Evolutionary conservation across 2,888 invertebrate species (phyloP).

Genomic region (Melipona bicolor): DNA sequence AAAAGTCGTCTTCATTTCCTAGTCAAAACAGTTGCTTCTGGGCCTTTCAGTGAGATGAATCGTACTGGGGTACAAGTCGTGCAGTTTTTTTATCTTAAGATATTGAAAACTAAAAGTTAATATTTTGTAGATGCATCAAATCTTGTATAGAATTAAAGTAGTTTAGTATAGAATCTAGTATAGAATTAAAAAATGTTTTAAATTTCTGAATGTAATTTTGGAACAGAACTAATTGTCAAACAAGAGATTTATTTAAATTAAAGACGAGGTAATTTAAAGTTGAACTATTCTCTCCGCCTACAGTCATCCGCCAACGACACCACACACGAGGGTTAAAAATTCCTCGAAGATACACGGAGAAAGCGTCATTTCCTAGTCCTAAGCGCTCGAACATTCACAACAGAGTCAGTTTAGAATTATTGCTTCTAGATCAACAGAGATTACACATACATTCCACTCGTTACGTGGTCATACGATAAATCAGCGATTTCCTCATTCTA

Average conservation of each 20-base stretch:
- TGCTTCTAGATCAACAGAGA: slow-evolving; percentile 12
- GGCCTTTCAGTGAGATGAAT: too few species aligned
- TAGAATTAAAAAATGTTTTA: too few species aligned
- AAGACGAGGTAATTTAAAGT: not conserved
- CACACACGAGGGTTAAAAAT: not conserved
- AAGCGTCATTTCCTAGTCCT: slow-evolving; percentile 38
- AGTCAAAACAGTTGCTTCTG: too few species aligned
- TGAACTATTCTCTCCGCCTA: not conserved
- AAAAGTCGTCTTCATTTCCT: too few species aligned
- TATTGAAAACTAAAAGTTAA: too few species aligned
- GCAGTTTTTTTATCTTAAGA: too few species aligned
- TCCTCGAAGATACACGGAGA: slow-evolving; percentile 37
- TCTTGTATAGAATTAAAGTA: too few species aligned
- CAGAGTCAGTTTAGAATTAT: not conserved
- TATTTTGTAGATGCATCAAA: too few species aligned
- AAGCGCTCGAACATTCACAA: not conserved
- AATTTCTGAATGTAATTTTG: too few species aligned
- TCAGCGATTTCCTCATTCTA: not conserved
- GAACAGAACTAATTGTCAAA: not conserved
- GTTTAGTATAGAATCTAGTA: too few species aligned
- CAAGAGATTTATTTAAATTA: not conserved
- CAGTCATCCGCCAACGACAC: not conserved
- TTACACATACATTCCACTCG: not conserved
- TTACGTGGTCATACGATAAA: not conserved
- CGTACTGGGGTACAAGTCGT: too few species aligned